Percentiles rank a stretch among this genome's conserved stretches.
Evolutionary conservation across 2,888 invertebrate genomes (phyloP).

Genomic region (Sthenelais limicola): DNA sequence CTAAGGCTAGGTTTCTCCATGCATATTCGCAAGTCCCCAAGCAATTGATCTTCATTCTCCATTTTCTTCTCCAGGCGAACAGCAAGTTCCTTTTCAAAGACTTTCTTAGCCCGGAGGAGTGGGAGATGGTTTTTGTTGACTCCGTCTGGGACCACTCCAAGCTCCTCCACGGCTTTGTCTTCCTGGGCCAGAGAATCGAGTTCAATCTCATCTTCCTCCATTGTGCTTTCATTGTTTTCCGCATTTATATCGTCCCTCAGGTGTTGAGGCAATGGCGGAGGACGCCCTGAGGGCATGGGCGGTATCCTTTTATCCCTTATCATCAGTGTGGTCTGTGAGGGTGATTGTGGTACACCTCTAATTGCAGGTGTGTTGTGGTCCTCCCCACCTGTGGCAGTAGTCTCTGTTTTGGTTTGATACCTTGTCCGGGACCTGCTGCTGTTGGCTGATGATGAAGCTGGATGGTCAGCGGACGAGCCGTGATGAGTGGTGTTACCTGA

Average conservation of each 20-base stretch:
- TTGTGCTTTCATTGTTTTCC: not conserved
- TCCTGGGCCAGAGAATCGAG: not conserved
- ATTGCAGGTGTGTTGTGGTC: too few species aligned
- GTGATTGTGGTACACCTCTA: too few species aligned
- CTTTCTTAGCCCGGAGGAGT: not conserved
- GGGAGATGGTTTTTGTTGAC: conserved; percentile 10
- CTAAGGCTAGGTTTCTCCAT: not conserved
- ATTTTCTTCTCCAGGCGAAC: conserved; percentile 3
- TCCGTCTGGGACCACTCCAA: not conserved
- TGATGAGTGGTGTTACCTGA: too few species aligned
- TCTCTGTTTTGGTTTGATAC: too few species aligned
- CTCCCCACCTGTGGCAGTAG: too few species aligned
- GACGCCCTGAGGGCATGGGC: conserved; percentile 22
- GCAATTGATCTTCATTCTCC: not conserved
- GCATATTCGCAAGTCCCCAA: not conserved
- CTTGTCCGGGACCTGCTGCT: too few species aligned
- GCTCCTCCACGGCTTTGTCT: not conserved
- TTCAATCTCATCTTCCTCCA: not conserved
- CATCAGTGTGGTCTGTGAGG: conserved; percentile 19
- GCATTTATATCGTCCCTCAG: not conserved
- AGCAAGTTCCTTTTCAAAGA: conserved; percentile 13
- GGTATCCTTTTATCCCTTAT: conserved; percentile 14
- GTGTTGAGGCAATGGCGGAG: not conserved
- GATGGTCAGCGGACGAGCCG: too few species aligned
- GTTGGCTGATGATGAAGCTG: too few species aligned